Conservation (phyloP, 2,888 invertebrate species). For the Eledone cirrhosa region DNA sequence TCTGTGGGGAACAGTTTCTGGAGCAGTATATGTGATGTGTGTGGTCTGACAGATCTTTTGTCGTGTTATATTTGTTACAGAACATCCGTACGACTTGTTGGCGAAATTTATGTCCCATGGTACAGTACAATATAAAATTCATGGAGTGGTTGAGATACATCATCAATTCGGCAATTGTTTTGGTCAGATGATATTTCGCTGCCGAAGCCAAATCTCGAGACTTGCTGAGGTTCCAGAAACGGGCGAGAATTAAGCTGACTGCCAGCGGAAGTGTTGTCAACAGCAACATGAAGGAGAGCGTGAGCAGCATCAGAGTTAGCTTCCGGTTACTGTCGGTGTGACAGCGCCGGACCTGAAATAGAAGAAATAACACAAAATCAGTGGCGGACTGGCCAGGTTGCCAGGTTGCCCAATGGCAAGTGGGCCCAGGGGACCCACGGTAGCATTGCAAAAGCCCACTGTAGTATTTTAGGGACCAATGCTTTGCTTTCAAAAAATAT, state of each 20-base stretch:
- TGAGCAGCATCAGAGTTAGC: slow-evolving; percentile 62
- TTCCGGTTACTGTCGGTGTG: slow-evolving; percentile 48
- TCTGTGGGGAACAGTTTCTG: slow-evolving; percentile 33
- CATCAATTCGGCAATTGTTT: slow-evolving; percentile 57
- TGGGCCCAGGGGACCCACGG: no score
- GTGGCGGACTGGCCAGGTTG: no score
- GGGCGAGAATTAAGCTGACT: slow-evolving; percentile 47
- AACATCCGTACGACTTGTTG: slow-evolving; percentile 41
- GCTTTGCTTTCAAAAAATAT: no score
- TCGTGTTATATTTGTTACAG: slow-evolving; percentile 29
- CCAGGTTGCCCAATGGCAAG: no score
- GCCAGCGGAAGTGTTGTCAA: slow-evolving; percentile 62
- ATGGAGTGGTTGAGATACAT: slow-evolving; percentile 63
- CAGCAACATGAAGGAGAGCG: slow-evolving; percentile 62
- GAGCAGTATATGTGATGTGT: slow-evolving; percentile 55
- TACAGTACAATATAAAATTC: slow-evolving; percentile 59
- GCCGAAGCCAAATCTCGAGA: slow-evolving; percentile 32
- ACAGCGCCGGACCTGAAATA: slow-evolving; percentile 22
- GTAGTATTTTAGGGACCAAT: no score
- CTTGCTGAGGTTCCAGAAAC: slow-evolving; percentile 39
- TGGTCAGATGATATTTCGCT: slow-evolving; percentile 46
- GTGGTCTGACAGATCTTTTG: slow-evolving; percentile 40
- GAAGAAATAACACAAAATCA: not conserved
- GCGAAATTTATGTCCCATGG: slow-evolving; percentile 53
- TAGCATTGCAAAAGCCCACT: no score